phyloP scores from a whole-genome alignment of 2,797 vertebrate species.

The Darevskia mixta region DNA sequence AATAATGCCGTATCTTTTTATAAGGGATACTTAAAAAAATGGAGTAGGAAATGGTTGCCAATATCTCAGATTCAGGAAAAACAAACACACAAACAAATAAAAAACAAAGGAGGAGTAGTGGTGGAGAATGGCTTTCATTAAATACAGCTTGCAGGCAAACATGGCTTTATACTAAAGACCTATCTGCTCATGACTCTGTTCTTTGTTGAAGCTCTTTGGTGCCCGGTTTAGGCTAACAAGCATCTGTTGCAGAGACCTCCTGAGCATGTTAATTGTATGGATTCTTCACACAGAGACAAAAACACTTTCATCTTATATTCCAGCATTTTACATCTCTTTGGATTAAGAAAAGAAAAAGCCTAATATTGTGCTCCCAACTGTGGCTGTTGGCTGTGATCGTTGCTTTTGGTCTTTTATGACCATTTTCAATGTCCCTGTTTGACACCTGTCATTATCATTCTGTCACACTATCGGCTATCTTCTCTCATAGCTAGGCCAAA shows the following conservation, averaged over 20 bases:
- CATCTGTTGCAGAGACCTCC: conserved; percentile 60
- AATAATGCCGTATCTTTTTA: conserved; percentile 50
- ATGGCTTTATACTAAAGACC: conserved; percentile 57
- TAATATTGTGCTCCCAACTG: conserved; percentile 52
- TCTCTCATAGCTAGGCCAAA: conserved; percentile 15
- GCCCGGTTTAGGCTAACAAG: conserved; percentile 66
- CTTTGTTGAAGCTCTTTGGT: conserved; percentile 65
- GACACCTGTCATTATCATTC: conserved; percentile 61
- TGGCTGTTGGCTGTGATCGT: conserved; percentile 61
- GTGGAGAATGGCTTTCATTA: conserved; percentile 55
- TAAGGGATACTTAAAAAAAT: conserved; percentile 67
- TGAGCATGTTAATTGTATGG: conserved; percentile 66
- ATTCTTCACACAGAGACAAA: conserved; percentile 54
- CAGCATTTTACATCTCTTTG: conserved; percentile 53
- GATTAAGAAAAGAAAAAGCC: conserved; percentile 49
- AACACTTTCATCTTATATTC: conserved; percentile 57
- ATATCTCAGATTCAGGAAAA: conserved; percentile 32
- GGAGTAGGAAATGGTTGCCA: conserved; percentile 67
- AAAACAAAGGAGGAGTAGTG: conserved; percentile 55
- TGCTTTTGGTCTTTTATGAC: conserved; percentile 47
- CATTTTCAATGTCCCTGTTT: conserved; percentile 58
- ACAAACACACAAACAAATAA: conserved; percentile 13
- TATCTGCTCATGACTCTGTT: conserved; percentile 37
- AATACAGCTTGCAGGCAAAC: conserved; percentile 59
- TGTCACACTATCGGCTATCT: conserved; percentile 39